Base-by-base conservation (phyloP, 2,113 vertebrate genomes). In the Pedionomus torquatus region DNA sequence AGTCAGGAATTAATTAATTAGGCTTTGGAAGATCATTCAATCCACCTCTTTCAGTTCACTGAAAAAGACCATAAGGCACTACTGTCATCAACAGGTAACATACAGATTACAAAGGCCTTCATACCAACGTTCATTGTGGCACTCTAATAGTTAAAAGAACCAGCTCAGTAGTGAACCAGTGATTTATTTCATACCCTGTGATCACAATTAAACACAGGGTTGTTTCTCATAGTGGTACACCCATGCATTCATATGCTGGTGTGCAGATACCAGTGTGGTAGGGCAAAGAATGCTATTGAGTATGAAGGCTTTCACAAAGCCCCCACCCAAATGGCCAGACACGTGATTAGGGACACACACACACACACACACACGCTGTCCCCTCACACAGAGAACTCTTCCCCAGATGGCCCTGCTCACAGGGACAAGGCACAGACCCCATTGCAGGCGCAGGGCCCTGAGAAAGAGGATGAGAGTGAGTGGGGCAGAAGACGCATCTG, bases 1-100 rank as follows among this genome's bases (percentile, higher is more conserved):
- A 87, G 72, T 46, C 30, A 70, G 75, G 43, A 74, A 81, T 91
- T 66, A 82, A 89, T 70, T 89, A 88, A 51, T 31, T 26, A 41
- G 30, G 20, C 11, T 54, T 83, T 76, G 44, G 33, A 83, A 90
- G 44, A 55, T 68, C 39, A 33, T 35, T 85, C 48, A 51, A 14
- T 66, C 88, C 49, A 68, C 43, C 33, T 54, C 77, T 65, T 52
- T 60, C 35, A 21, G 54, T 55, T 85, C 26, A 79, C 41, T 79
- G 61, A 39, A 75, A 26, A 61, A 71, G 84, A 48, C 65, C 5
- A 1, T 26, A 43, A 83, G 37, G 12, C 39, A 44, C 25, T 55
- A 20, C 18, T 33, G 33, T 17, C 61, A 41, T 51, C 70, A 71
- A 44, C 48, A 75, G 30, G 7, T 39, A 68, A 64, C 0, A 0